Evolutionary conservation across 2,888 invertebrate species (phyloP).

Genomic region (Poecilus cupreus): DNA sequence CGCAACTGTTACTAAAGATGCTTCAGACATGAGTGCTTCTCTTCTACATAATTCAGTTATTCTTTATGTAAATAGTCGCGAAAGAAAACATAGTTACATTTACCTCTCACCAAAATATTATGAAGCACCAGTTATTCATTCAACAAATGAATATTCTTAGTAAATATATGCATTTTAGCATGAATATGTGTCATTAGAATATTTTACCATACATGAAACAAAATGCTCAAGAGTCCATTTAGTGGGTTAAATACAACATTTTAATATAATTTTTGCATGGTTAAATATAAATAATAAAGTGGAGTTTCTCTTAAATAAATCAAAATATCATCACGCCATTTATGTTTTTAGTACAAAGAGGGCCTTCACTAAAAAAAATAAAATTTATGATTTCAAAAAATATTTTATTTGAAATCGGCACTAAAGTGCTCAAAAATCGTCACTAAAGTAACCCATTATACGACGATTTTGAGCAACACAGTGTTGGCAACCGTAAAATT

Average conservation of each 20-base stretch:
- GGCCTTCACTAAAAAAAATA: too few relatives aligned
- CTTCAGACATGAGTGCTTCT: conserved; percentile 20
- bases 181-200: background rate
- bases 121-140: conserved; percentile 3
- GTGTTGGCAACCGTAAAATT: too few relatives aligned
- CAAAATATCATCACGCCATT: too few relatives aligned
- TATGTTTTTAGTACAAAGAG: too few relatives aligned
- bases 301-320: too few relatives aligned
- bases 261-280: background rate
- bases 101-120: background rate
- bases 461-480: too few relatives aligned
- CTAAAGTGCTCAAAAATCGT: too few relatives aligned
- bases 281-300: too few relatives aligned
- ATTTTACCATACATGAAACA: background rate
- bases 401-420: too few relatives aligned
- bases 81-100: conserved; percentile 1
- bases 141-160: background rate
- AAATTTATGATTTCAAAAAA: too few relatives aligned
- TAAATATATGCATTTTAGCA: background rate
- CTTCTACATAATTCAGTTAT: background rate
- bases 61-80: background rate
- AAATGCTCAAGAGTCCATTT: background rate
- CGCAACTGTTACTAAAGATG: background rate
- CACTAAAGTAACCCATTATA: too few relatives aligned
- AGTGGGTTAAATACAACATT: background rate